Conservation (phyloP, 1,140 invertebrate genomes). For the Mycetomoellerius zeteki region DNA sequence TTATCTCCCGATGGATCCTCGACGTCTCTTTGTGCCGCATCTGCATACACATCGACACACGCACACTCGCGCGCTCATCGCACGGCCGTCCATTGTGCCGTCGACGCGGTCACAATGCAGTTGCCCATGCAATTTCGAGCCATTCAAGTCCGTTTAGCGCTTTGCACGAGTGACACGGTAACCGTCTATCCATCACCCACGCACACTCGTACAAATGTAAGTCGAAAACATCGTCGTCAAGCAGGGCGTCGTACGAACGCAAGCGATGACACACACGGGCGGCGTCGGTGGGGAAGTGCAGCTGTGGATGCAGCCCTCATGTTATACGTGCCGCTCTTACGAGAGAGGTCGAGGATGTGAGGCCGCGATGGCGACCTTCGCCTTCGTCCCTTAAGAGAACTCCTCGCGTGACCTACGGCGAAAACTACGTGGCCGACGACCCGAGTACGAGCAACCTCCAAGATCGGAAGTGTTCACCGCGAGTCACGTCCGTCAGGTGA, state of each 20-base stretch:
- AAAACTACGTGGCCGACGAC: constrained; percentile 55
- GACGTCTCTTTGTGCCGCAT: constrained; percentile 67
- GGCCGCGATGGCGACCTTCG: constrained; percentile 52
- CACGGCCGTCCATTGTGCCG: constrained; percentile 46
- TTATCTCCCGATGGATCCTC: constrained; percentile 55
- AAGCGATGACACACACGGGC: constrained; percentile 27
- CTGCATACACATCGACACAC: constrained; percentile 67
- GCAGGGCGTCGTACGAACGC: constrained; percentile 13
- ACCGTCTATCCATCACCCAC: constrained; percentile 86
- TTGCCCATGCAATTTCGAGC: constrained; percentile 74
- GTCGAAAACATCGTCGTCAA: constrained; percentile 17
- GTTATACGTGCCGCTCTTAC: constrained; percentile 17
- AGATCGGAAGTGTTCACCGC: constrained; percentile 26
- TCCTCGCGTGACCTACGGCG: constrained; percentile 47
- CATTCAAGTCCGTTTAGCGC: constrained; percentile 76
- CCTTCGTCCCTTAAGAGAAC: constrained; percentile 25
- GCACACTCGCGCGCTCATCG: constrained; percentile 16
- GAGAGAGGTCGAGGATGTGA: constrained; percentile 54
- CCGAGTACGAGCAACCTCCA: constrained; percentile 31
- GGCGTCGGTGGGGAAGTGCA: constrained; percentile 71
- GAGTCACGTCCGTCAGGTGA: constrained; percentile 72
- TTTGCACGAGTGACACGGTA: constrained; percentile 79
- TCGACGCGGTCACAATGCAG: constrained; percentile 60
- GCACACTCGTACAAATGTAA: constrained; percentile 74
- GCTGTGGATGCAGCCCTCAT: constrained; percentile 73